Conservation (phyloP, 1,140 invertebrate genomes). For the Dolichoris vasculosae region DNA sequence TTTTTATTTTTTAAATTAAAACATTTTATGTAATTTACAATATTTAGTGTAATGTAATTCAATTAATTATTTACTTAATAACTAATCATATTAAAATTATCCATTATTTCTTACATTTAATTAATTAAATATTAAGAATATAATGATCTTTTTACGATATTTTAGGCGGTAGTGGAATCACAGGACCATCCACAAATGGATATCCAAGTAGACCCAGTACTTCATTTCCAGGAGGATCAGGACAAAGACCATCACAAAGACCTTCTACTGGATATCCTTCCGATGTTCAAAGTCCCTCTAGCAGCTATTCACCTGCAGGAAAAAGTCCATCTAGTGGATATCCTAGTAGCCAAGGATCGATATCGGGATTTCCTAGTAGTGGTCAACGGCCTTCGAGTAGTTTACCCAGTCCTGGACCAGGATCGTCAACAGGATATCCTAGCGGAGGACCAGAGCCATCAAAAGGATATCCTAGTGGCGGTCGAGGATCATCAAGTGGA, state of each 20-base stretch:
- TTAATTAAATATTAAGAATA: too few relatives aligned
- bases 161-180: too few relatives aligned
- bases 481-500: slow-evolving; percentile 56
- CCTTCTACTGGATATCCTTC: slow-evolving; percentile 57
- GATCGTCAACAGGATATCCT: slow-evolving; percentile 57
- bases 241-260: slow-evolving; percentile 58
- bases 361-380: slow-evolving; percentile 48
- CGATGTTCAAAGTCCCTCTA: slow-evolving; percentile 53
- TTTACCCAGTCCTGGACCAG: not conserved
- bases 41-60: too few relatives aligned
- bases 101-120: too few relatives aligned
- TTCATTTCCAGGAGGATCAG: slow-evolving; percentile 48
- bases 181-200: too few relatives aligned
- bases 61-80: too few relatives aligned
- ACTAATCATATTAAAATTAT: too few relatives aligned
- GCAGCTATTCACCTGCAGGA: slow-evolving; percentile 56
- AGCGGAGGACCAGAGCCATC: slow-evolving; percentile 55
- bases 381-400: slow-evolving; percentile 17
- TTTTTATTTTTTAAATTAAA: too few relatives aligned
- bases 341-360: too few relatives aligned
- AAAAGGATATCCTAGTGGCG: slow-evolving; percentile 52
- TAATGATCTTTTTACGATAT: too few relatives aligned
- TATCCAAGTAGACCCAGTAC: slow-evolving; percentile 17
- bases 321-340: slow-evolving; percentile 40
- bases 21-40: too few relatives aligned